Evolutionary conservation across 2,888 invertebrate genomes (phyloP), one percentile per base, ranked within the genome.

Genomic region (Campoplex capitator): DNA sequence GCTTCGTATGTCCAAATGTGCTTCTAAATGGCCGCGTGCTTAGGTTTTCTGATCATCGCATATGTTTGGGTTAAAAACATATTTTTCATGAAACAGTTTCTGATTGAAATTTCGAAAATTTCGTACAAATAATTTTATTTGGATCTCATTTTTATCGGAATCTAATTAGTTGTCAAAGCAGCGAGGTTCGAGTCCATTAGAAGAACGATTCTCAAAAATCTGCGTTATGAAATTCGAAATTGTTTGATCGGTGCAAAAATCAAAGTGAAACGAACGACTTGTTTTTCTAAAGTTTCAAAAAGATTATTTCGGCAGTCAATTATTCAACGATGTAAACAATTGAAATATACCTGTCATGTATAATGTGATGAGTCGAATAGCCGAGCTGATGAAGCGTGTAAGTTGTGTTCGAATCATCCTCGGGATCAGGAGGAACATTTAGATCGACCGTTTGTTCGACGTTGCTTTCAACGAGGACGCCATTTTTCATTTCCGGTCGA

Each of bases 401-500:
- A 42, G 89, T 87, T 68, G 88, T 74, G 78, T 88, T 89, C 3
- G 88, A 74, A 80, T 91, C 91, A 84, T 88, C 86, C 48, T 90
- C 90, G 45, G 89, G 91, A 16, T 90, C 91, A 81, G 85, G 42
- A 62, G 84, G 85, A 70, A 89, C 90, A 76, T 87, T 86, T 54
- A 91, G 87, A 84, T 88, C 90, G 56, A 91, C 91, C 28, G 90
- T 86, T 87, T 92, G 92, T 16, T 81, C 83, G 48, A 81, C 92
- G 28, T 87, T 90, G 76, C 92, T 75, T 85, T 92, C 92, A n/a
- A 90, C 90, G 82, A 93, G 88, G 88, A 89, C 94, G 94, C 94
- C 94, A 94, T 94, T 94, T 94, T 94, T 93, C 89, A 92, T 92
- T 92, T 93, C 93, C 91, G 91, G 91, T 84, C 90, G 94, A 90